Base-by-base conservation (phyloP, 2,113 vertebrate species). In the Dasyurus viverrinus region DNA sequence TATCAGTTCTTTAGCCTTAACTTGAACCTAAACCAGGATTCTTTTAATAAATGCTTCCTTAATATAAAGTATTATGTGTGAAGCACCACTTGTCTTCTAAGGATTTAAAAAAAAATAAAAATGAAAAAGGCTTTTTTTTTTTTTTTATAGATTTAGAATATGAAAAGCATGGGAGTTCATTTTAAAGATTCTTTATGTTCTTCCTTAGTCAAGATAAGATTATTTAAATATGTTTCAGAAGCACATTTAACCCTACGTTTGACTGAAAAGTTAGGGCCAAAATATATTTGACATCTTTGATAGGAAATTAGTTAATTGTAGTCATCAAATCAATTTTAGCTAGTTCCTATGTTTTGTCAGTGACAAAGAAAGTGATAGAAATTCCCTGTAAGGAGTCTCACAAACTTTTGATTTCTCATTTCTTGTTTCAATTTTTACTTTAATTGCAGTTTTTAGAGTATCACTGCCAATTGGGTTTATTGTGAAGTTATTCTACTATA, bases 371-470 rank as follows among this genome's bases (percentile, higher is more conserved):
- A 30, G 26, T 60, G 57, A 8, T 30, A 30, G 27, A 27, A 57
- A 27, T 57, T 57, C 55, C 26, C 25, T 57, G 0, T 57, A 27
- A 57, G 26, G 55, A 60, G 11, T 60, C 8, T 60, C 26, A 60
- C 54, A 60, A 60, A 30, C 2, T 60, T 60, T 60, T 60, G 60
- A 7, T 46, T 57, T 89, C 50, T 90, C 52, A 47, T 47, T 68
- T 90, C 60, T 96, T 89, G 42, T 46, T 96, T 8, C 53, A 48
- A 7, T 92, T 92, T 60, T 89, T 54, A 76, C 60, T 42, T 53
- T 27, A 10, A 90, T 90, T 93, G 84, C 52, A 95, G 91, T 93
- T 50, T 12, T 90, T 92, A 94, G 46, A 53, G 36, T 93, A 9
- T 60, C 27, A 12, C 8, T 90, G 52, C 54, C 76, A 92, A 5